A percentile compares a stretch with the other conserved stretches of the same genome.
Evolutionary conservation across 2,113 vertebrate genomes (phyloP).

Genomic region (Polyodon spathula): DNA sequence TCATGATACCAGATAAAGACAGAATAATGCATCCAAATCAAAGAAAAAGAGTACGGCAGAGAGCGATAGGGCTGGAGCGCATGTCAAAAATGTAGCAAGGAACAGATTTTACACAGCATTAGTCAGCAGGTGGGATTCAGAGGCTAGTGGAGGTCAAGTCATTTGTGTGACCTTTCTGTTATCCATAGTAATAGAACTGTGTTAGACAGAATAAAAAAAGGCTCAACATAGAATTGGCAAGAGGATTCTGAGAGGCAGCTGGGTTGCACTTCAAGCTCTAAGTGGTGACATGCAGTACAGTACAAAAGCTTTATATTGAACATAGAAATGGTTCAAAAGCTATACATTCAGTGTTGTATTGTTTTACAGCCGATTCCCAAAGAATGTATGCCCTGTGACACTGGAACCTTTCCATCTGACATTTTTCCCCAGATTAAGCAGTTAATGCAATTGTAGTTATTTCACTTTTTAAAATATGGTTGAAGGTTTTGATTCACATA

Average conservation of each 20-base stretch:
- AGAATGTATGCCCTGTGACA: too few species aligned
- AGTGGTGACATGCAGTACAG: background rate
- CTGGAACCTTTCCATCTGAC: too few species aligned
- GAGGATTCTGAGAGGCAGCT: background rate
- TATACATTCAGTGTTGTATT: too few species aligned
- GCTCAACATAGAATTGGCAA: background rate
- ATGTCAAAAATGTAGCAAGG: conserved; percentile 17
- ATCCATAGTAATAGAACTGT: conserved; percentile 4
- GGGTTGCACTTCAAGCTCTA: background rate
- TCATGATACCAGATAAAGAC: conserved; percentile 8
- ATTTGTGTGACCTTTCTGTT: conserved; percentile 14
- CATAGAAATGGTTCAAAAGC: too few species aligned
- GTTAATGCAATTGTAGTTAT: too few species aligned
- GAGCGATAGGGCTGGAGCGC: conserved; percentile 16
- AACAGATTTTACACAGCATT: conserved; percentile 13
- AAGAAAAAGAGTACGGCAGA: conserved; percentile 15
- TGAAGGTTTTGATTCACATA: too few species aligned
- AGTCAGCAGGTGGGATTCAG: conserved; percentile 1
- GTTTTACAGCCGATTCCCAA: too few species aligned
- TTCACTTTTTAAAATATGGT: too few species aligned
- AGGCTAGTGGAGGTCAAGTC: conserved; percentile 15
- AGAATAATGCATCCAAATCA: conserved; percentile 15
- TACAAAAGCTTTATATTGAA: too few species aligned
- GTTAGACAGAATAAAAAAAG: conserved; percentile 8
- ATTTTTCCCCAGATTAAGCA: too few species aligned